A percentile compares a stretch with the other conserved stretches of the same genome.
These are phyloP conservation scores for Pseudocheirus occidentalis DNA, from an alignment of 2,797 vertebrate species.

Conservation along the genomic window DNA sequence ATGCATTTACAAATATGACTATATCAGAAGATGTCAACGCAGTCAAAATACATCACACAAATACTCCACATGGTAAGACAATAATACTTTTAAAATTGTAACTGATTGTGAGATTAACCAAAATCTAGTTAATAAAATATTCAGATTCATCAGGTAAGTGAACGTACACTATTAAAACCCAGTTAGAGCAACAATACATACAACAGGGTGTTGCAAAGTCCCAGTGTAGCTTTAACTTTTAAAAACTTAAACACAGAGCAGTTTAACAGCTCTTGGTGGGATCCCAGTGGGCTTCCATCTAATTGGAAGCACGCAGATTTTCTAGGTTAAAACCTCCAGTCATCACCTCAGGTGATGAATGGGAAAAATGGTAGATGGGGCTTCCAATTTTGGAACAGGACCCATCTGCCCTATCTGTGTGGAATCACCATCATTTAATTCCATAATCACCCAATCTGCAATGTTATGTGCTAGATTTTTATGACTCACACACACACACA, in stretches of 20 bases:
- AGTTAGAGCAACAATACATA: neutral
- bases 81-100: neutral
- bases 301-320: neutral
- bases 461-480: neutral
- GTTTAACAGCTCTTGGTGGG: neutral
- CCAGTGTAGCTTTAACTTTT: neutral
- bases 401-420: neutral
- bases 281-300: neutral
- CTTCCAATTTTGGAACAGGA: neutral
- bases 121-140: neutral
- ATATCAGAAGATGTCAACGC: neutral
- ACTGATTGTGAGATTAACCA: neutral
- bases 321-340: neutral
- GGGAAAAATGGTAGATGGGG: neutral
- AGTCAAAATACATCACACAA: neutral
- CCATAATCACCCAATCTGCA: neutral
- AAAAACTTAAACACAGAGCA: neutral
- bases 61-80: neutral
- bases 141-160: neutral
- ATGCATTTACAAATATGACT: neutral
- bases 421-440: neutral
- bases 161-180: neutral
- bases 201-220: neutral
- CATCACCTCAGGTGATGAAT: neutral
- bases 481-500: conserved; percentile 7